phyloP scores from a whole-genome alignment of 1,140 invertebrate genomes.

The Catajapyx aquilonaris region DNA sequence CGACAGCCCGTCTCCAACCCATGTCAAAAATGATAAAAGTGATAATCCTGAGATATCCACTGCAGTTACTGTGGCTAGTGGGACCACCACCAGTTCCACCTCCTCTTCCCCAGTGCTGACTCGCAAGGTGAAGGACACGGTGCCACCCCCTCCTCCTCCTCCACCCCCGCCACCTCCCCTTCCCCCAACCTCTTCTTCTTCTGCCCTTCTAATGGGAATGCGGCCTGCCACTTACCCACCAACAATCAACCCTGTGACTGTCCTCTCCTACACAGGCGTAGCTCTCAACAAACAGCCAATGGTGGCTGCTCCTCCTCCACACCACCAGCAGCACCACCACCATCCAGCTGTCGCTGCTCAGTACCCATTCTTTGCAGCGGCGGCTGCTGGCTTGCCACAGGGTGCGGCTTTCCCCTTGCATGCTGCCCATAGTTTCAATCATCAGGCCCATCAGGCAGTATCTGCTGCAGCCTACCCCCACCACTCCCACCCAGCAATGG shows the following conservation, averaged over 20 bases:
- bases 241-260: slow-evolving; percentile 28
- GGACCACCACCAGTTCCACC: slow-evolving; percentile 14
- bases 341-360: slow-evolving; percentile 5
- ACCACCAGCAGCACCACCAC: slow-evolving; percentile 11
- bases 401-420: too few relatives aligned
- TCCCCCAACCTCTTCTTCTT: too few relatives aligned
- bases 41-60: too few relatives aligned
- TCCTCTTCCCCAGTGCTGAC: slow-evolving; percentile 17
- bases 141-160: slow-evolving; percentile 19
- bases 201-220: too few relatives aligned
- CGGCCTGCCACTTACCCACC: slow-evolving; percentile 3
- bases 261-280: slow-evolving; percentile 55
- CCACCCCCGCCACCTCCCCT: slow-evolving; percentile 17
- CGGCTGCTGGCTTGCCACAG: slow-evolving; percentile 6
- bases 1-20: slow-evolving; percentile 10
- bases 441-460: slow-evolving; percentile 11
- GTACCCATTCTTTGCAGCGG: slow-evolving; percentile 5
- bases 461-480: slow-evolving; percentile 10
- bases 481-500: slow-evolving; percentile 14
- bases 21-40: too few relatives aligned
- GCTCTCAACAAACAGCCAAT: slow-evolving; percentile 41
- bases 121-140: slow-evolving; percentile 8
- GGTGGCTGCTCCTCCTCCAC: slow-evolving; percentile 15
- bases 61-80: too few relatives aligned
- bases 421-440: too few relatives aligned